Percentiles rank a stretch among this genome's conserved stretches.
Conservation (phyloP, 2,113 vertebrate species). For the Mus spicilegus region DNA sequence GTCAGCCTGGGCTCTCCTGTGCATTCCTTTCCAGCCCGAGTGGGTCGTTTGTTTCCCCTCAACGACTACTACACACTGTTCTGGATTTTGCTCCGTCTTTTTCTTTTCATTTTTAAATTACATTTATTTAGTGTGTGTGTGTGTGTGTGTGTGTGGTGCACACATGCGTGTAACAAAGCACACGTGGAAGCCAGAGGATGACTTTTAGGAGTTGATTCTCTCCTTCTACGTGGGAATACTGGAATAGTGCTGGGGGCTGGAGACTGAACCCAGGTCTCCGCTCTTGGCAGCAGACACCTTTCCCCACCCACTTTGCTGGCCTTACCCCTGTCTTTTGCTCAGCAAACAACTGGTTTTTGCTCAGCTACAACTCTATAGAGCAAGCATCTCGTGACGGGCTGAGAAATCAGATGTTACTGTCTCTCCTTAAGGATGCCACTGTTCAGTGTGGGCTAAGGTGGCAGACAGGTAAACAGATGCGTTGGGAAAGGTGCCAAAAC, state of each 20-base stretch:
- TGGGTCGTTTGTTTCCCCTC: background rate
- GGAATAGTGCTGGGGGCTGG: background rate
- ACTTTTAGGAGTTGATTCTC: background rate
- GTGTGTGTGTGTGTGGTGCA: background rate
- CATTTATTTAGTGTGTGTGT: background rate
- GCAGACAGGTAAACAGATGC: background rate
- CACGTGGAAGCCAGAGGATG: background rate
- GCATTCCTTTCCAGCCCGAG: background rate
- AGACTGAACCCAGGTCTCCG: background rate
- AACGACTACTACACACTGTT: background rate
- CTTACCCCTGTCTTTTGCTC: slow-evolving; percentile 15
- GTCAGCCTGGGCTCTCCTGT: background rate
- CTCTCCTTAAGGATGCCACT: background rate
- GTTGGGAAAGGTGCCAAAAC: background rate
- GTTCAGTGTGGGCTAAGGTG: background rate
- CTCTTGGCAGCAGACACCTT: background rate
- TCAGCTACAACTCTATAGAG: background rate
- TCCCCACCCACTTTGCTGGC: background rate
- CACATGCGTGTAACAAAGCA: background rate
- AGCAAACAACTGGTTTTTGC: background rate
- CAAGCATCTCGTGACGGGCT: background rate
- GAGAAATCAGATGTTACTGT: background rate
- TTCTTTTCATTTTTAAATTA: background rate
- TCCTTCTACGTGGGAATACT: background rate
- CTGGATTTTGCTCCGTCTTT: background rate